Conservation (phyloP, 2,888 invertebrate species). For the Lasiommata megera region DNA sequence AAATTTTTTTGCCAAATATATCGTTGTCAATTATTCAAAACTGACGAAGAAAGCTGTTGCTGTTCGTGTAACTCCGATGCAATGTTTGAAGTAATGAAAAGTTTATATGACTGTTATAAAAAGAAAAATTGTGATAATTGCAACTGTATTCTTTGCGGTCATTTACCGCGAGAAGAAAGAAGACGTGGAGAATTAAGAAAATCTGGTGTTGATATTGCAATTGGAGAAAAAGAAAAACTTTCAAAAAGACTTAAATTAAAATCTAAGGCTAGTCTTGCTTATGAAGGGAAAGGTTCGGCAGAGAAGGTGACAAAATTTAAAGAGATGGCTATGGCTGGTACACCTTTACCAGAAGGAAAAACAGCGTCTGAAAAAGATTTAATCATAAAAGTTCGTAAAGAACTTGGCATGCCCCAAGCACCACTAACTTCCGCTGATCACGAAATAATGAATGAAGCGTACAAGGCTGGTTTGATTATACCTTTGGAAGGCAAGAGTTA, state of each 20-base stretch:
- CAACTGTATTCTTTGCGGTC: slow-evolving; percentile 59
- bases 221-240: slow-evolving; percentile 30
- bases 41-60: slow-evolving; percentile 51
- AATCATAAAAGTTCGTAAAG: slow-evolving; percentile 32
- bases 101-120: slow-evolving; percentile 65
- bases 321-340: slow-evolving; percentile 30
- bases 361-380: slow-evolving; percentile 36
- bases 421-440: slow-evolving; percentile 38
- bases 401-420: slow-evolving; percentile 36
- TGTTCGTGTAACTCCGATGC: slow-evolving; percentile 65
- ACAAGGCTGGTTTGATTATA: slow-evolving; percentile 38
- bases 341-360: slow-evolving; percentile 36
- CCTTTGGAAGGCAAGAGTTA: slow-evolving; percentile 45
- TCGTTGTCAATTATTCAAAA: slow-evolving; percentile 49
- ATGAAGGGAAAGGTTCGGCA: slow-evolving; percentile 35
- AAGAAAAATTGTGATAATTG: slow-evolving; percentile 62
- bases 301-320: slow-evolving; percentile 38
- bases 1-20: slow-evolving; percentile 37
- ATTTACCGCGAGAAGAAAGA: slow-evolving; percentile 43
- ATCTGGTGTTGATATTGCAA: slow-evolving; percentile 30
- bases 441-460: slow-evolving; percentile 25
- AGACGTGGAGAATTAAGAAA: slow-evolving; percentile 37
- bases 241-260: too few species aligned
- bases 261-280: background rate
- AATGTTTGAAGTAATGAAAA: slow-evolving; percentile 70